These are phyloP conservation scores for Catharus fuscescens DNA, from an alignment of 2,113 vertebrate species.

Conservation along the genomic window DNA sequence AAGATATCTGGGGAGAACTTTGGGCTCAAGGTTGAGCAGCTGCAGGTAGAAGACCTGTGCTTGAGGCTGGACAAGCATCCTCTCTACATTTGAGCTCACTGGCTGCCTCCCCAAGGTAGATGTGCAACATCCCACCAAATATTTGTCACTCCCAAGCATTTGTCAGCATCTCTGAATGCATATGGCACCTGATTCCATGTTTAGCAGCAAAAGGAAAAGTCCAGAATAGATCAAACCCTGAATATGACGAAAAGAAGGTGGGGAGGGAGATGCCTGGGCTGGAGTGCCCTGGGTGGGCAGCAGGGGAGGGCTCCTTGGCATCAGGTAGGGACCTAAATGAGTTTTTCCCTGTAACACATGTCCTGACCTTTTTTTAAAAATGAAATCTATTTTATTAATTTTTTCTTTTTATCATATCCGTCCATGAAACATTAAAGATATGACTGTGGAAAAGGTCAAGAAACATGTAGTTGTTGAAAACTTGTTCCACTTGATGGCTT, in stretches of 20 bases:
- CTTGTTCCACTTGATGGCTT: slow-evolving; percentile 60
- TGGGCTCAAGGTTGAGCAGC: not conserved
- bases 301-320: not conserved
- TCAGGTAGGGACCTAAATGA: slow-evolving; percentile 60
- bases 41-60: not conserved
- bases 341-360: slow-evolving; percentile 73
- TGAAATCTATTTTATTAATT: slow-evolving; percentile 79
- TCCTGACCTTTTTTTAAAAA: slow-evolving; percentile 79
- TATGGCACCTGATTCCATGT: not conserved
- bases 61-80: not conserved
- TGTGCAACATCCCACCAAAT: not conserved
- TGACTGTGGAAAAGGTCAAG: slow-evolving; percentile 77
- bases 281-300: not conserved
- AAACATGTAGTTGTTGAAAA: slow-evolving; percentile 64
- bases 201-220: slow-evolving; percentile 9
- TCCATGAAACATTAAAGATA: slow-evolving; percentile 46
- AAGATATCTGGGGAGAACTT: not conserved
- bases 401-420: slow-evolving; percentile 72
- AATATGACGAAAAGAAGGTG: not conserved
- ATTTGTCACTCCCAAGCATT: not conserved
- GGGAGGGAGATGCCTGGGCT: not conserved
- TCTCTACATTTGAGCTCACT: not conserved
- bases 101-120: not conserved
- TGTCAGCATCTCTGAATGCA: not conserved
- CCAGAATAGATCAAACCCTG: not conserved